phyloP scores from a whole-genome alignment of 2,888 invertebrate species.

The Harpagoxenus sublaevis region DNA sequence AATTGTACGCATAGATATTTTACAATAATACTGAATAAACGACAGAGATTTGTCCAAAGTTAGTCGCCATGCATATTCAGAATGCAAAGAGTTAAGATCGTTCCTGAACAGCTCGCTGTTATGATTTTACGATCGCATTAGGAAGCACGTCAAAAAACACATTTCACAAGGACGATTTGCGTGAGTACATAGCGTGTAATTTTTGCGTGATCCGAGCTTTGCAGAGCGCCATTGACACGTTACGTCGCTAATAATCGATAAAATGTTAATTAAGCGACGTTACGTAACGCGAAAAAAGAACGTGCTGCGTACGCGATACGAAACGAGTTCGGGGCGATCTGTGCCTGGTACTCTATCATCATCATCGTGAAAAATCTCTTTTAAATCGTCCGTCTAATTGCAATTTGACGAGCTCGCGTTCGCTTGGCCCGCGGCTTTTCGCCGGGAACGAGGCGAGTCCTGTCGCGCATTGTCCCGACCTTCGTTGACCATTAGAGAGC shows the following conservation, averaged over 20 bases:
- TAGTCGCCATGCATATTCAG: too few relatives aligned
- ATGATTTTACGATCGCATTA: neutral
- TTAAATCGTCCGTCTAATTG: slow-evolving; percentile 76
- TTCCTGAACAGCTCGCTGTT: neutral
- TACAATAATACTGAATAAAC: neutral
- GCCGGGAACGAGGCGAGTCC: slow-evolving; percentile 35
- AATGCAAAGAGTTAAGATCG: neutral
- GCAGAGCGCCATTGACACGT: neutral
- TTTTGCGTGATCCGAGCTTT: neutral
- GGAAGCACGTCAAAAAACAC: neutral
- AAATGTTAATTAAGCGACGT: slow-evolving; percentile 31
- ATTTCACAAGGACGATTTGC: neutral
- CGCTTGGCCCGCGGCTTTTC: slow-evolving; percentile 62
- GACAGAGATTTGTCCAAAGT: neutral
- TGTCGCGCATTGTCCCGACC: slow-evolving; percentile 53
- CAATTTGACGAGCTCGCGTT: slow-evolving; percentile 72
- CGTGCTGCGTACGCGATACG: neutral
- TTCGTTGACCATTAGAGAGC: slow-evolving; percentile 60
- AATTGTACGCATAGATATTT: neutral
- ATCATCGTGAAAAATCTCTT: slow-evolving; percentile 72
- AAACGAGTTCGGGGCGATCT: slow-evolving; percentile 14
- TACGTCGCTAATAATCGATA: slow-evolving; percentile 43
- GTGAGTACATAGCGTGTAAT: slow-evolving; percentile 13
- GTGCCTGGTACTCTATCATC: slow-evolving; percentile 32
- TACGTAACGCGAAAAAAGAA: slow-evolving; percentile 10